Base-by-base conservation (phyloP, 2,113 vertebrate species). In the Cryptomyrus ogoouensis region DNA sequence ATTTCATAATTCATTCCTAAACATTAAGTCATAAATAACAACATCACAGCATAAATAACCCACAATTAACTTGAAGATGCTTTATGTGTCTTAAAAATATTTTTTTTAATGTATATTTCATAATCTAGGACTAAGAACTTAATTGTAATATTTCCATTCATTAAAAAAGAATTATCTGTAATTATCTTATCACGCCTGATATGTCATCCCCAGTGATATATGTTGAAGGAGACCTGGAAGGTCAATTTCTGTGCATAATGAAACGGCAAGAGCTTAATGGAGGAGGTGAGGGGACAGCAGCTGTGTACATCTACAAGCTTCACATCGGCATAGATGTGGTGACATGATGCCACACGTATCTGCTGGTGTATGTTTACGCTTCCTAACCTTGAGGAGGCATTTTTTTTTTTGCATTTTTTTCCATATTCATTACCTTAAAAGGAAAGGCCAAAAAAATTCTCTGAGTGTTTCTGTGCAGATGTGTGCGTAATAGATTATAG, bases 171-270 rank as follows among this genome's bases (percentile, higher is more conserved):
- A 80, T 80, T 19, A 80, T 42, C 74, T 80, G 74, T 80, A 80
- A 80, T 80, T 19, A 35, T 80, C 74, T 80, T 42, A 17, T 80
- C 74, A 80, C 35, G 35, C 35, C 74, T 80, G 31, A 80, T 42
- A 15, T 80, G 35, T 19, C 74, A 80, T 80, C 74, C 74, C 17
- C 74, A 80, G 39, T 80, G 74, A 80, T 80, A 42, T 80, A 80
- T 42, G 74, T 42, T 80, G 31, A 80, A 80, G 74, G 74, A 80
- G 74, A 80, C 74, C 74, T 80, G 39, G 74, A 80, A 80, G 74
- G 74, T 80, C 74, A 80, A 42, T 80, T 42, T 80, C n/a, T 80
- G 35, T 80, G 74, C 35, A 42, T 80, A 80, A 80, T 35, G 74
- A 80, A 80, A 80, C 2, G 74, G 35, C 74, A 5, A 80, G 35